These are phyloP conservation scores for Aricia agestis DNA, from an alignment of 1,140 invertebrate species.

Conservation along the genomic window DNA sequence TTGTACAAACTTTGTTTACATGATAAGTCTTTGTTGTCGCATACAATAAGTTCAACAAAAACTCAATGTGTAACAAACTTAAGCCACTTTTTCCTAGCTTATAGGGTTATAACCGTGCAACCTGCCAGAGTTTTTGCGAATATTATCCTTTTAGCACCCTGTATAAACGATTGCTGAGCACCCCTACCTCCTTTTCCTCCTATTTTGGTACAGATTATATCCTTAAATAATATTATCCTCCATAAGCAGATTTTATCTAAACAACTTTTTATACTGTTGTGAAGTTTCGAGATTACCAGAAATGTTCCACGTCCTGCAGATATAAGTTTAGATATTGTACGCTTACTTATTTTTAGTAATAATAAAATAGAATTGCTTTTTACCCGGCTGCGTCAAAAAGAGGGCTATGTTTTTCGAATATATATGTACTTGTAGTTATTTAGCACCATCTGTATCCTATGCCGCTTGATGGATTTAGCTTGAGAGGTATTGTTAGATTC, in stretches of 20 bases:
- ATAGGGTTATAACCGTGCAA: conserved; percentile 53
- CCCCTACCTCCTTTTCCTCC: background rate
- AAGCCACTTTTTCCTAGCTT: conserved; percentile 60
- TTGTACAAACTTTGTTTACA: background rate
- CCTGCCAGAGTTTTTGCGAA: conserved; percentile 59
- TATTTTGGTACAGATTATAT: background rate
- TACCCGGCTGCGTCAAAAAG: no score
- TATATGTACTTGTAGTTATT: no score
- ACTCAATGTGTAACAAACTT: conserved; percentile 36
- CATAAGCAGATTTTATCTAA: background rate
- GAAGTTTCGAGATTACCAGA: background rate
- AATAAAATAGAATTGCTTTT: no score
- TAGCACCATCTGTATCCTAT: no score
- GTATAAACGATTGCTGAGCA: conserved; percentile 56
- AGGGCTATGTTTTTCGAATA: no score
- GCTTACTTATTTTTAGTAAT: no score
- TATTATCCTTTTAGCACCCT: conserved; percentile 68
- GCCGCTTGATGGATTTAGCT: no score
- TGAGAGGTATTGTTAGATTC: no score
- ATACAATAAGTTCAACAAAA: background rate
- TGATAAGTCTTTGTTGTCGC: background rate
- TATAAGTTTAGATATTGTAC: background rate
- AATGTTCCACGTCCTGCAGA: background rate
- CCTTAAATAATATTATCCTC: background rate
- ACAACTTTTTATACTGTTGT: background rate